phyloP scores from a whole-genome alignment of 2,888 invertebrate species.

The Lasioglossum figueresi region DNA sequence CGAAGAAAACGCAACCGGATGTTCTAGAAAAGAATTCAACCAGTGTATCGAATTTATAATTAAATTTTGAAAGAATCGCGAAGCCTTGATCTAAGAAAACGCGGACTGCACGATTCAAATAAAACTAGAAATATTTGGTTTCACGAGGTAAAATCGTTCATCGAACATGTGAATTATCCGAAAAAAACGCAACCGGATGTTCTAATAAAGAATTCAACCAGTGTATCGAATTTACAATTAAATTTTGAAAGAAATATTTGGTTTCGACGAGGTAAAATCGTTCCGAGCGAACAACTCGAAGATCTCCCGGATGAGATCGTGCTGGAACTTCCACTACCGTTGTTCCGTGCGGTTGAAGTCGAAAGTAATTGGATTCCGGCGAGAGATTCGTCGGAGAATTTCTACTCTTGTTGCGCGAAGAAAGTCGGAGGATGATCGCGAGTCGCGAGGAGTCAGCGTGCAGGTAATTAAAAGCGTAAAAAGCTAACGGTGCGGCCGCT shows the following conservation, averaged over 20 bases:
- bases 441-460: background rate
- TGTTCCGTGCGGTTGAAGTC: background rate
- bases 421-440: slow-evolving; percentile 6
- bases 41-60: too few species aligned
- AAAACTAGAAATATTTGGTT: too few species aligned
- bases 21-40: background rate
- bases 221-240: too few species aligned
- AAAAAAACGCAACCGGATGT: too few species aligned
- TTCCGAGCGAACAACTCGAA: background rate
- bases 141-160: too few species aligned
- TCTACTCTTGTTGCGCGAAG: slow-evolving; percentile 3
- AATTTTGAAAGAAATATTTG: too few species aligned
- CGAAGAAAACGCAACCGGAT: background rate
- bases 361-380: slow-evolving; percentile 6
- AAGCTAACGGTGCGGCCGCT: slow-evolving; percentile 53
- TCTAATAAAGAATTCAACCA: too few species aligned
- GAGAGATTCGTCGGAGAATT: background rate
- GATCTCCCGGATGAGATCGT: background rate
- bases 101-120: too few species aligned
- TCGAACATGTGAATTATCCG: too few species aligned
- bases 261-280: too few species aligned
- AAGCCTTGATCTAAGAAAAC: too few species aligned
- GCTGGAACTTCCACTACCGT: background rate
- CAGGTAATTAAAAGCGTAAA: slow-evolving; percentile 48
- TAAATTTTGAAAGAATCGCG: too few species aligned